Conservation (phyloP, 2,113 vertebrate genomes). For the Bubalus kerabau region DNA sequence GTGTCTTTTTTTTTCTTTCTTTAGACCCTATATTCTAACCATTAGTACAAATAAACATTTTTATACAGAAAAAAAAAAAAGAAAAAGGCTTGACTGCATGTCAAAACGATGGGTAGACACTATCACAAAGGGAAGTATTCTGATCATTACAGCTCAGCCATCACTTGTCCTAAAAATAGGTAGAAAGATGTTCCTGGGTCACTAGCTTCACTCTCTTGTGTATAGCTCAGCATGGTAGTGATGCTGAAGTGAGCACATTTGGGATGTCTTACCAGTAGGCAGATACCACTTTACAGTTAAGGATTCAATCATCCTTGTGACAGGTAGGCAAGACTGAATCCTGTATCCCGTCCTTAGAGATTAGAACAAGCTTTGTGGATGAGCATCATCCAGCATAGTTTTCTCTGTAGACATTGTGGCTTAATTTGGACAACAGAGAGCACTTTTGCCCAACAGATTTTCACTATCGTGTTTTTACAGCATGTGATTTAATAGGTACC, state of each 20-base stretch:
- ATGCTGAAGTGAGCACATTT: neutral
- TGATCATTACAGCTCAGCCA: neutral
- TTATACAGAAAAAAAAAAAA: constrained; percentile 46
- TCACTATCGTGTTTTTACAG: neutral
- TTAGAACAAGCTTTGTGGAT: neutral
- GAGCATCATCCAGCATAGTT: neutral
- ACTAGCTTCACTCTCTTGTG: neutral
- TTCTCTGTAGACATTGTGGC: neutral
- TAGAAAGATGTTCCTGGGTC: neutral
- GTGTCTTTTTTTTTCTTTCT: neutral
- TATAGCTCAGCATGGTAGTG: neutral
- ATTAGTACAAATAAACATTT: constrained; percentile 74
- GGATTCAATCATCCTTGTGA: neutral
- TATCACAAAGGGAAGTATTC: neutral
- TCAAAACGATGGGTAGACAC: neutral
- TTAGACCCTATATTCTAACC: constrained; percentile 61
- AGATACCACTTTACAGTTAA: neutral
- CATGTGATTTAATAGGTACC: neutral
- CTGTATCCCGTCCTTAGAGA: neutral
- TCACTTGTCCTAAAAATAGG: constrained; percentile 27
- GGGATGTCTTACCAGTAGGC: neutral
- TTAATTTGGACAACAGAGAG: neutral
- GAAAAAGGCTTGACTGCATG: neutral
- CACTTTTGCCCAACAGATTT: neutral
- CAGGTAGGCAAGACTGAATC: neutral